phyloP scores from a whole-genome alignment of 2,113 vertebrate genomes.

The Columba livia region DNA sequence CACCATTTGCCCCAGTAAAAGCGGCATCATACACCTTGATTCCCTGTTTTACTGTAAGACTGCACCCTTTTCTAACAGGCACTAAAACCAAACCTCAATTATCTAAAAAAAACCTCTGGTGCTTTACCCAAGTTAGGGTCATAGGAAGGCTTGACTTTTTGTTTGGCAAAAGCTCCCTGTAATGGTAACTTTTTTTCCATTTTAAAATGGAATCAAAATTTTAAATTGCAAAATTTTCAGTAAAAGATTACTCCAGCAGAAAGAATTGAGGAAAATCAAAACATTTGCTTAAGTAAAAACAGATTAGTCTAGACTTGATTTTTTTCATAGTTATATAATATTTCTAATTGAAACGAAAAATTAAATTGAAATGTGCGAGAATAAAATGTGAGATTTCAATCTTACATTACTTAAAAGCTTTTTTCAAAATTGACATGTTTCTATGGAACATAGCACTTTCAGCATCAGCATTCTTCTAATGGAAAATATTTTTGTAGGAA shows the following conservation, averaged over 20 bases:
- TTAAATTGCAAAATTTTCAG: not conserved
- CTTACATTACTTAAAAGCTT: not conserved
- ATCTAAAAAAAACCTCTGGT: not conserved
- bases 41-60: not conserved
- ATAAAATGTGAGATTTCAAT: not conserved
- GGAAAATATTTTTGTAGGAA: not conserved
- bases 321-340: not conserved
- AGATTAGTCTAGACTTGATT: not conserved
- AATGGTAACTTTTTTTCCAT: not conserved
- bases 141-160: not conserved
- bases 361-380: not conserved
- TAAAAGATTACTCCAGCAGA: not conserved
- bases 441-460: not conserved
- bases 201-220: not conserved
- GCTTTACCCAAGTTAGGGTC: not conserved
- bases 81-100: not conserved
- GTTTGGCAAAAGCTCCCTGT: not conserved
- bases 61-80: not conserved
- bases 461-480: not conserved
- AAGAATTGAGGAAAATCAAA: not conserved
- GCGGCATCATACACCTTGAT: not conserved
- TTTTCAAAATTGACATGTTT: not conserved
- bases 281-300: not conserved
- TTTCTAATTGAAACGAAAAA: conserved; percentile 2
- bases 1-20: not conserved